Evolutionary conservation across 2,113 vertebrate species (phyloP).

Genomic region (Neolamprologus sp.): DNA sequence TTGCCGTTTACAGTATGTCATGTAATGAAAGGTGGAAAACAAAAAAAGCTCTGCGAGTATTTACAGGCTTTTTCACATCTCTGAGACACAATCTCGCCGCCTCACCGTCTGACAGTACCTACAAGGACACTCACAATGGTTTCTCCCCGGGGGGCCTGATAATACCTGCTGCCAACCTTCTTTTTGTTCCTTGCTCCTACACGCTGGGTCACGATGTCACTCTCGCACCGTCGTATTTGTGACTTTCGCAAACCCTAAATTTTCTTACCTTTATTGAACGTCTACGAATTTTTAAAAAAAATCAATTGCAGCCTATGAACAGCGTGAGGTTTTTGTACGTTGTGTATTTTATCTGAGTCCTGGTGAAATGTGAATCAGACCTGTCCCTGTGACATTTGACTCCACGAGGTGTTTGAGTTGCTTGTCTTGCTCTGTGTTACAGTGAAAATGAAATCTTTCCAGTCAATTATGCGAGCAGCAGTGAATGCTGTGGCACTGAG

Average conservation of each 20-base stretch:
- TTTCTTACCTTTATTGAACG: not conserved
- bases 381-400: constrained; percentile 14
- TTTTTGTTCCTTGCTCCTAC: constrained; percentile 3
- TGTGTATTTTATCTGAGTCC: not conserved
- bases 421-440: constrained; percentile 28
- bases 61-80: not conserved
- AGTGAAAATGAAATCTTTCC: constrained; percentile 55
- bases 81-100: not conserved
- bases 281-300: not conserved
- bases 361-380: constrained; percentile 27
- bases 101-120: constrained; percentile 19
- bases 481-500: constrained; percentile 17
- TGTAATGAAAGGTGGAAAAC: not conserved
- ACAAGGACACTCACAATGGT: constrained; percentile 11
- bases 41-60: not conserved
- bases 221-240: not conserved
- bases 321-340: not conserved
- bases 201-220: constrained; percentile 11
- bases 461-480: constrained; percentile 45
- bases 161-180: constrained; percentile 24
- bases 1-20: not conserved
- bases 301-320: not conserved
- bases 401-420: constrained; percentile 13
- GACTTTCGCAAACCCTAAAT: not conserved
- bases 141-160: constrained; percentile 23